phyloP scores from a whole-genome alignment of 2,797 vertebrate species.

The Epinephelus awoara region DNA sequence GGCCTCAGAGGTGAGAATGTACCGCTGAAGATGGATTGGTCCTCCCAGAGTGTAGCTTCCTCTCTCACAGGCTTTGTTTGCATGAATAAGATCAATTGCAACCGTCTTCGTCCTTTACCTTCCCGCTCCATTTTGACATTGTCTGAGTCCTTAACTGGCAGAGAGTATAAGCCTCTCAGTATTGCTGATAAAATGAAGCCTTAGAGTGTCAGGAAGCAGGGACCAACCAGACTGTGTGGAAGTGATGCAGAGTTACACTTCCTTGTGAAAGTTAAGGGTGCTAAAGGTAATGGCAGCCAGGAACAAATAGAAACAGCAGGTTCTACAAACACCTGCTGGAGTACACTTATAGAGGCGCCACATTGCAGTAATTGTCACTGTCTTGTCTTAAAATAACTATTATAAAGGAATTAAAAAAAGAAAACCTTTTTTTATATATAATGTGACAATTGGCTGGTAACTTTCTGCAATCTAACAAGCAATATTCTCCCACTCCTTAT shows the following conservation, averaged over 20 bases:
- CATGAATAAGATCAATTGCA: constrained; percentile 56
- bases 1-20: constrained; percentile 19
- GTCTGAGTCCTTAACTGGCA: constrained; percentile 42
- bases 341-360: neutral
- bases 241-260: constrained; percentile 25
- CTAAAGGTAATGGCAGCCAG: neutral
- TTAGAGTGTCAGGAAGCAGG: constrained; percentile 37
- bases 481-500: too few species aligned
- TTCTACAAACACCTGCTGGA: neutral
- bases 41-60: constrained; percentile 14
- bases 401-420: neutral
- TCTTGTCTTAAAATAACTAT: neutral
- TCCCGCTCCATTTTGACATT: constrained; percentile 42
- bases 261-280: neutral
- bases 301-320: constrained; percentile 4
- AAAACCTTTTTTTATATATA: too few species aligned
- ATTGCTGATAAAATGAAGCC: constrained; percentile 41
- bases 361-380: neutral
- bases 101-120: constrained; percentile 50
- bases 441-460: neutral
- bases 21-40: neutral
- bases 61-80: constrained; percentile 44
- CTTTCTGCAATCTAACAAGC: neutral
- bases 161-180: constrained; percentile 30
- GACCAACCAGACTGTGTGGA: constrained; percentile 31